Conservation (phyloP, 2,113 vertebrate genomes). For the Cromileptes altivelis region DNA sequence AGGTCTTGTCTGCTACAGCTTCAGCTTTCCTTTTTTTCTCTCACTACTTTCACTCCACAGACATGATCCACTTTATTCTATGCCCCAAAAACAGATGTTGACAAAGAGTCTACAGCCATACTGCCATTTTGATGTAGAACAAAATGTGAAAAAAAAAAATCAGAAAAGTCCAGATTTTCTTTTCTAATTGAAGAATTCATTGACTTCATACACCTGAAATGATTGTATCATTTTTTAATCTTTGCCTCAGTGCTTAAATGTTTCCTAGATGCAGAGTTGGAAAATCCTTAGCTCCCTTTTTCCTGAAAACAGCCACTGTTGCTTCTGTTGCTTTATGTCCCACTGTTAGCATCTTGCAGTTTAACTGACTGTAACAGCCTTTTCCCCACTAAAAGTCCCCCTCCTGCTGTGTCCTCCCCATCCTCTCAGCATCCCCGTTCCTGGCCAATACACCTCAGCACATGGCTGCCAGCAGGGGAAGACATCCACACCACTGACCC, state of each 20-base stretch:
- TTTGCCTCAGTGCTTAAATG: neutral
- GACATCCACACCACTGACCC: slow-evolving; percentile 67
- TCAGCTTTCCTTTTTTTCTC: neutral
- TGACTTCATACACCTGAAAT: neutral
- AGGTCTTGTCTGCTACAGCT: neutral
- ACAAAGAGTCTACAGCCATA: too few relatives aligned
- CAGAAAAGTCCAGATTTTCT: neutral
- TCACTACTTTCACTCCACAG: neutral
- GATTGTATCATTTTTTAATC: neutral
- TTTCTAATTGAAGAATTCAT: too few relatives aligned
- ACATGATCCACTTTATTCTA: too few relatives aligned
- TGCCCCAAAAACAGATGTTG: too few relatives aligned
- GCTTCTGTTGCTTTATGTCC: slow-evolving; percentile 39
- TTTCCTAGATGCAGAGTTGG: neutral
- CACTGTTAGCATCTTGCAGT: slow-evolving; percentile 46
- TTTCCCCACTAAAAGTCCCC: slow-evolving; percentile 33
- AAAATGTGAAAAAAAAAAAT: neutral
- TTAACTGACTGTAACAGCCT: slow-evolving; percentile 54
- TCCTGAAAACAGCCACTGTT: slow-evolving; percentile 17
- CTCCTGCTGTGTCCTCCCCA: slow-evolving; percentile 58
- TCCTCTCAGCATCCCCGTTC: slow-evolving; percentile 54
- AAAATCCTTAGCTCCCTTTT: neutral
- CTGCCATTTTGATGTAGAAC: neutral
- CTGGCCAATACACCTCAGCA: slow-evolving; percentile 55
- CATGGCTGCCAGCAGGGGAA: slow-evolving; percentile 71